Conservation (phyloP, 2,888 invertebrate species). For the Hartigia nigra region DNA sequence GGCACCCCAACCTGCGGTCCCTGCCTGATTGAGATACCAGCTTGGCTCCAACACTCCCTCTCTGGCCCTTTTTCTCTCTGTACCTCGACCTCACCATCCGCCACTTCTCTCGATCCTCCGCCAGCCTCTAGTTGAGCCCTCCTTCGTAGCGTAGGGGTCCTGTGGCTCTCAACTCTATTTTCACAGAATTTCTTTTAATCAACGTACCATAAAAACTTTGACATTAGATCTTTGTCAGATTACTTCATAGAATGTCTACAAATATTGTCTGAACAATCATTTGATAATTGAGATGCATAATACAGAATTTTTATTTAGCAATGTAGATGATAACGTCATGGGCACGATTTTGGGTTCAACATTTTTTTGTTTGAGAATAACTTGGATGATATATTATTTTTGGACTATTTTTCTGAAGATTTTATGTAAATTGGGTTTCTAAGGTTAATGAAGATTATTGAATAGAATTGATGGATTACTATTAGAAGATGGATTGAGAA, state of each 20-base stretch:
- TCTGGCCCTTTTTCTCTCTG: constrained; percentile 19
- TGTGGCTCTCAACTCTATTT: constrained; percentile 32
- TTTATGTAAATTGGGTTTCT: constrained; percentile 1
- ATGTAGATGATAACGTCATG: neutral
- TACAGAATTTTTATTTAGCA: neutral
- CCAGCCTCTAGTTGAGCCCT: constrained; percentile 24
- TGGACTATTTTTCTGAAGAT: neutral
- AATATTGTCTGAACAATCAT: neutral
- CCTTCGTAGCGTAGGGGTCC: constrained; percentile 20
- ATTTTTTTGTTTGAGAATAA: neutral
- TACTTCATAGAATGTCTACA: neutral
- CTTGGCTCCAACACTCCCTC: constrained; percentile 37
- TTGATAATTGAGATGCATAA: neutral
- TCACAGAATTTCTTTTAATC: neutral
- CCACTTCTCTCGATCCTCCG: constrained; percentile 17
- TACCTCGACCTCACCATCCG: constrained; percentile 16
- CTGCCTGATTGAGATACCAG: constrained; percentile 65
- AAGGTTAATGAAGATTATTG: neutral
- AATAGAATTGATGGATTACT: neutral
- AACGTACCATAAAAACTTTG: neutral
- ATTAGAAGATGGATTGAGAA: constrained; percentile 12
- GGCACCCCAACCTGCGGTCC: constrained; percentile 58
- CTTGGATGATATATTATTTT: neutral
- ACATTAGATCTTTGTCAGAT: neutral
- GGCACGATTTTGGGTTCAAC: neutral